phyloP scores from a whole-genome alignment of 2,888 invertebrate species.

The Dicroscelio sp. region DNA sequence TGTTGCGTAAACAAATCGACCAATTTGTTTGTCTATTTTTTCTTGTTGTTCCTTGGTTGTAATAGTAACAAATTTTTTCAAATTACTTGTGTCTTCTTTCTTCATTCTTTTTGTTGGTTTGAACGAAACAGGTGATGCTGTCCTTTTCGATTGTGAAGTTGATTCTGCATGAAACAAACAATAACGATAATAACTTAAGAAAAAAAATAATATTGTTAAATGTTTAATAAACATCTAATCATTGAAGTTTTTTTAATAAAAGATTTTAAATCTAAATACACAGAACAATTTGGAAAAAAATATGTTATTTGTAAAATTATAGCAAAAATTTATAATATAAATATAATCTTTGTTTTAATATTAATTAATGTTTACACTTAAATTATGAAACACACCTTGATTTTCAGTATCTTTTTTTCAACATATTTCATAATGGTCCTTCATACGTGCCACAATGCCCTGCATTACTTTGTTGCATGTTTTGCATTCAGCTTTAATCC shows the following conservation, averaged over 20 bases:
- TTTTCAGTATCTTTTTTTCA: not conserved
- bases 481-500: conserved; percentile 27
- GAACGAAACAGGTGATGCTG: not conserved
- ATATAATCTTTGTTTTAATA: not conserved
- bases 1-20: conserved; percentile 42
- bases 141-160: not conserved
- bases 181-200: too few relatives aligned
- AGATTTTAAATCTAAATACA: too few relatives aligned
- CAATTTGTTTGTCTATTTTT: conserved; percentile 52
- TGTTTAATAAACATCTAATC: too few relatives aligned
- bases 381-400: conserved; percentile 9
- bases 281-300: too few relatives aligned
- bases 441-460: conserved; percentile 32
- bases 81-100: not conserved
- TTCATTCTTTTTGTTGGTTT: not conserved
- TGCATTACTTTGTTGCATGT: conserved; percentile 18
- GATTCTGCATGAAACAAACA: not conserved
- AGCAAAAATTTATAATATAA: not conserved
- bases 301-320: too few relatives aligned
- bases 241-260: too few relatives aligned
- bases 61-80: not conserved
- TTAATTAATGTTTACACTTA: too few relatives aligned
- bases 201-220: not conserved
- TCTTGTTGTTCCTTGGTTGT: conserved; percentile 18
- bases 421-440: conserved; percentile 18